Evolutionary conservation across 2,888 invertebrate genomes (phyloP), one percentile per base, ranked within the genome.

Genomic region (Heliconius hortense): DNA sequence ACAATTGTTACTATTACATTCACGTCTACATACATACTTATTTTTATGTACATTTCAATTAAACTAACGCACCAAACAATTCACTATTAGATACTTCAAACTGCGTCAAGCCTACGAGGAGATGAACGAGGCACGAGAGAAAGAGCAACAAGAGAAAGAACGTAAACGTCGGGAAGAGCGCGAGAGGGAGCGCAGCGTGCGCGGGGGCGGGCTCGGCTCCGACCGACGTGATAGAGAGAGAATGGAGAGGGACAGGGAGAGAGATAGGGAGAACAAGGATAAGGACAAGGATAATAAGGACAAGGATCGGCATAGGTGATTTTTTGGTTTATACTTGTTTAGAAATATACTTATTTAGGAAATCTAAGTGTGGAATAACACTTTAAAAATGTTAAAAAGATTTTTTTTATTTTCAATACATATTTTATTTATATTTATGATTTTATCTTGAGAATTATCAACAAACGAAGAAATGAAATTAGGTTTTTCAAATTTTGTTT

Each of bases 21-120:
- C 4, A 13, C 10, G 10, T 56, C 56, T n/a, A 56, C 11, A n/a
- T 56, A n/a, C 11, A 56, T 56, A n/a, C 4, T n/a, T 24, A 26
- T 26, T 60, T 24, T 4, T 60, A 13, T 15, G 0, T 60, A 5
- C 13, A 24, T 24, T 60, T 26, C 26, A 15, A 26, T 7, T 28
- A 26, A 43, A 24, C 1, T 43, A 66, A 66, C 1, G 1, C 2
- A 7, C 21, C 13, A 4, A 28, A 4, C 31, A 39, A 21, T 74
- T 15, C 71, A 43, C 24, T 78, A 83, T 35, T 81, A 95, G 95
- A 4, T 96, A 96, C 82, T 96, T 96, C 76, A 95, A 96, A 84
- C 89, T 96, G 75, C 96, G 96, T 73, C 95, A 95, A 85, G 96
- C 96, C 0, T 95, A 96, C 28, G 95, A 96, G 73, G 96, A 96